Evolutionary conservation across 2,113 vertebrate species (phyloP).

Genomic region (Monarcha castaneiventris): DNA sequence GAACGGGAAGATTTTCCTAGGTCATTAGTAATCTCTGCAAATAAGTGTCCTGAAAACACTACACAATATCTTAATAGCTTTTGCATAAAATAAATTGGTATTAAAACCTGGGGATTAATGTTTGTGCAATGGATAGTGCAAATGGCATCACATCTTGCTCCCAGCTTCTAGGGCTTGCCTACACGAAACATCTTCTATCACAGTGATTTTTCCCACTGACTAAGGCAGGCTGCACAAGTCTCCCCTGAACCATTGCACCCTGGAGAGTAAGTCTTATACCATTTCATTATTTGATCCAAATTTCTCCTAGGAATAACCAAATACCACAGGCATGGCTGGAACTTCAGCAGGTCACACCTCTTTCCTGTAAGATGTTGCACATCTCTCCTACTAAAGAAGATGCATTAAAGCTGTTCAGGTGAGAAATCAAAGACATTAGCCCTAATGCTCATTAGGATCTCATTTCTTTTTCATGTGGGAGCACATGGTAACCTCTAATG

Average conservation of each 20-base stretch:
- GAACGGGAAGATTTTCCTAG: background rate
- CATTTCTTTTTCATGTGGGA: background rate
- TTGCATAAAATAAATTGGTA: background rate
- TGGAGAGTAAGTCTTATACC: background rate
- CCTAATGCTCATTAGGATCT: background rate
- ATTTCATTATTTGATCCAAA: background rate
- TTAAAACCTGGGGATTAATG: background rate
- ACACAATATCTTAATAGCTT: background rate
- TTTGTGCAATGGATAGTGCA: background rate
- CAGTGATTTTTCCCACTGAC: background rate
- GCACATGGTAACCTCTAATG: accelerated
- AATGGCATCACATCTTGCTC: background rate
- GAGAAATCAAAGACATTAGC: background rate
- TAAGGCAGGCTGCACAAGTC: background rate
- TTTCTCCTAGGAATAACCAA: background rate
- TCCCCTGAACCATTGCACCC: background rate
- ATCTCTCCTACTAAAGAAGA: background rate
- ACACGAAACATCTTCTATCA: background rate
- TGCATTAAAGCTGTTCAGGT: background rate
- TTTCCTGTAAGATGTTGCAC: background rate
- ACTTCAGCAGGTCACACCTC: background rate
- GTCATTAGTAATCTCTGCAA: background rate
- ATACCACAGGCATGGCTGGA: background rate
- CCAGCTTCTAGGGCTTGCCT: background rate
- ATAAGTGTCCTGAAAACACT: background rate